Evolutionary conservation across 2,888 invertebrate genomes (phyloP), one percentile per base, ranked within the genome.

Genomic region (Dicranocentrus wangi): DNA sequence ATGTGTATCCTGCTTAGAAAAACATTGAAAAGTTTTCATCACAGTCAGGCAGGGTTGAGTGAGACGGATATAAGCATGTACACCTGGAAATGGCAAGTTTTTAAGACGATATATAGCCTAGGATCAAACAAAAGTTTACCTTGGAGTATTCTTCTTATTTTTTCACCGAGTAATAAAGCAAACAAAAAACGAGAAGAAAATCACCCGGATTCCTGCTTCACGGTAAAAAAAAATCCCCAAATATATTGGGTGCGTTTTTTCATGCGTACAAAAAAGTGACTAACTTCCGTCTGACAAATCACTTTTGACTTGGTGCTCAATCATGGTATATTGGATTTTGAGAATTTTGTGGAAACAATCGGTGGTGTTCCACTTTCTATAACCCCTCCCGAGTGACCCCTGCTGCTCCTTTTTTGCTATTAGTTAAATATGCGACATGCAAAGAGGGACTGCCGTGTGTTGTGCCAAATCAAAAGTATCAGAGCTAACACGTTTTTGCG

Each of bases 21-120:
- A 76, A 76, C 76, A 76, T 76, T 76, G 76, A 76, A 76, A n/a
- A 76, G 68, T 76, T 76, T 55, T 68, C 68, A 76, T 76, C 75
- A 75, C 53, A 21, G 17, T 23, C 60, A 43, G 8, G 27, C 13
- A 51, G 10, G 13, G 13, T 13, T 39, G 7, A 39, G 13, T 8
- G 13, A 39, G 13, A 39, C 39, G 39, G 5, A 39, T 39, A 39
- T 39, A 5, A 13, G 7, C 39, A 8, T 39, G 7, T 13, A 39
- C 13, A 8, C 39, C 39, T n/a, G n/a, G n/a, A n/a, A n/a, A 39
- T 39, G 39, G 39, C 39, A 39, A 13, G 39, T n/a, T n/a, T n/a
- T n/a, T n/a, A n/a, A n/a, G n/a, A n/a, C n/a, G n/a, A n/a, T n/a
- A n/a, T n/a, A n/a, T n/a, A n/a, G n/a, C n/a, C n/a, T n/a, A n/a